Percentiles rank a stretch among this genome's conserved stretches.
Conservation (phyloP, 2,888 invertebrate species). For the Thereva nobilitata region DNA sequence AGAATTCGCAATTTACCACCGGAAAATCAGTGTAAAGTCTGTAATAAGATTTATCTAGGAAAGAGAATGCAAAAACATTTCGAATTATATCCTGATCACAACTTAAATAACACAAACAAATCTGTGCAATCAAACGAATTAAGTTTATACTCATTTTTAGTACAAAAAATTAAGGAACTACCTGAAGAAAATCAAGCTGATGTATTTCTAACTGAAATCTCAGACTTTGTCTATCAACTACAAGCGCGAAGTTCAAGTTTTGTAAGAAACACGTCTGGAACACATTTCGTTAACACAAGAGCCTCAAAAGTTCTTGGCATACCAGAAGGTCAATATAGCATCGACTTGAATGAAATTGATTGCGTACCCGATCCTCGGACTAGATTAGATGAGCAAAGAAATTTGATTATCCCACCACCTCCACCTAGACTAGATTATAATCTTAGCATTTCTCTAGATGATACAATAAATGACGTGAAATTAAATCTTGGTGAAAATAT, state of each 20-base stretch:
- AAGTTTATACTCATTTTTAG: conserved; percentile 52
- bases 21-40: conserved; percentile 52
- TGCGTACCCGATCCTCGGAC: conserved; percentile 49
- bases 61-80: conserved; percentile 52
- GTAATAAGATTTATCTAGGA: conserved; percentile 55
- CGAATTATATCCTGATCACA: conserved; percentile 52
- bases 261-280: conserved; percentile 54
- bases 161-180: conserved; percentile 50
- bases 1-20: conserved; percentile 48
- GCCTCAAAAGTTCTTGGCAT: conserved; percentile 54
- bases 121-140: conserved; percentile 43
- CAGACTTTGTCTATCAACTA: conserved; percentile 54
- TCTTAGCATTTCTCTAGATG: conserved; percentile 55
- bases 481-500: conserved; percentile 54
- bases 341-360: conserved; percentile 54
- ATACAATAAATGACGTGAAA: conserved; percentile 54
- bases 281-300: conserved; percentile 53
- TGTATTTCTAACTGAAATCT: conserved; percentile 53
- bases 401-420: conserved; percentile 41
- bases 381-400: conserved; percentile 34
- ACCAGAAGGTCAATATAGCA: conserved; percentile 56
- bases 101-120: conserved; percentile 42
- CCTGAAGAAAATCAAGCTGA: conserved; percentile 54
- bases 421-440: conserved; percentile 51
- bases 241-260: conserved; percentile 53